Conservation (phyloP, 1,140 invertebrate species). For the Subanguina moxae region DNA sequence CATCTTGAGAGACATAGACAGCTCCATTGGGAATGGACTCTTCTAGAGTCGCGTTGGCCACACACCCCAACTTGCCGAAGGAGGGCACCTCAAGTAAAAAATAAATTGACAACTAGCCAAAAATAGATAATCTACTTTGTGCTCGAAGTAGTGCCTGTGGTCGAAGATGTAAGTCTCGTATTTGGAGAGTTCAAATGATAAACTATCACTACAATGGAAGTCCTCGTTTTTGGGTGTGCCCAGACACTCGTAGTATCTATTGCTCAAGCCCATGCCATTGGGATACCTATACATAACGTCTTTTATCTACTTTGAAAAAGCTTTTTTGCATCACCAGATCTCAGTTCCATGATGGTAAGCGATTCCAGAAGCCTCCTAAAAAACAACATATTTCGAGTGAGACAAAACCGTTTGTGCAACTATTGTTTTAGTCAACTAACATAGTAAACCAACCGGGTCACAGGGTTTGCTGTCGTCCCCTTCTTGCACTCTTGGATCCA, state of each 20-base stretch:
- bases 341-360: slow-evolving; percentile 37
- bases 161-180: slow-evolving; percentile 42
- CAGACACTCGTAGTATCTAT: slow-evolving; percentile 36
- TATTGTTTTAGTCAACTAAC: too few relatives aligned
- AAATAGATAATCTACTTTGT: slow-evolving; percentile 29
- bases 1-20: background rate
- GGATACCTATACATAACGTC: slow-evolving; percentile 37
- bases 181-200: slow-evolving; percentile 32
- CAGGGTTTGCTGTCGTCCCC: slow-evolving; percentile 32
- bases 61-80: slow-evolving; percentile 31
- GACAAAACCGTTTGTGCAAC: too few relatives aligned
- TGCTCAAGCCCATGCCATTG: slow-evolving; percentile 23
- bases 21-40: slow-evolving; percentile 16
- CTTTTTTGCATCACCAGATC: slow-evolving; percentile 21
- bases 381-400: too few relatives aligned
- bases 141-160: slow-evolving; percentile 45
- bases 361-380: slow-evolving; percentile 12
- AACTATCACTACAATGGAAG: slow-evolving; percentile 32
- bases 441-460: slow-evolving; percentile 13
- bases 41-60: slow-evolving; percentile 8
- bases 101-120: background rate
- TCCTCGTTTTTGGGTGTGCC: slow-evolving; percentile 41
- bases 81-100: slow-evolving; percentile 16
- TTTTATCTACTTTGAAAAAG: slow-evolving; percentile 16
- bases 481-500: background rate